Evolutionary conservation across 2,797 vertebrate species (phyloP).

Genomic region (Anas acuta): DNA sequence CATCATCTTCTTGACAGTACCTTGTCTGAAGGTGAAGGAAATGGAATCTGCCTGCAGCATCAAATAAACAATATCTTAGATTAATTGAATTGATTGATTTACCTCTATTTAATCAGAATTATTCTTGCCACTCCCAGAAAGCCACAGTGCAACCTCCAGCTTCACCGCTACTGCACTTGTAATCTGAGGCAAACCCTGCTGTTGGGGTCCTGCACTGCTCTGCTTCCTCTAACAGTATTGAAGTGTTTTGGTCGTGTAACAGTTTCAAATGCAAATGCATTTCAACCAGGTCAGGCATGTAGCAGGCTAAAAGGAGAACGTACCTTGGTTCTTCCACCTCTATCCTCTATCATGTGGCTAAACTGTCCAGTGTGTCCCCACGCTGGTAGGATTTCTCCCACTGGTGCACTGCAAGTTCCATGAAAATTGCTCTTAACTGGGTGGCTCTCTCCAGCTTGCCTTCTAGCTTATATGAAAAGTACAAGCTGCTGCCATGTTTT

Average conservation of each 20-base stretch:
- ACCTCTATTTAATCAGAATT: not conserved
- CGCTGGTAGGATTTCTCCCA: not conserved
- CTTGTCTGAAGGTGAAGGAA: not conserved
- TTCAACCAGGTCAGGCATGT: not conserved
- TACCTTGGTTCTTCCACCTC: not conserved
- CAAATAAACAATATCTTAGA: not conserved
- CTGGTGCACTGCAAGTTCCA: not conserved
- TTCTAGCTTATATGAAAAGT: not conserved
- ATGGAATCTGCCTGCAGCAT: not conserved
- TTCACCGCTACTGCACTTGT: not conserved
- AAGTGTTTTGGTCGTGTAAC: accelerated
- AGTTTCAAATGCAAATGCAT: not conserved
- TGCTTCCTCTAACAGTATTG: not conserved
- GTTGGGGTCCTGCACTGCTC: not conserved
- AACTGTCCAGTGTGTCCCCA: not conserved
- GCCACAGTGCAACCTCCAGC: not conserved
- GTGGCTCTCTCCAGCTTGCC: not conserved
- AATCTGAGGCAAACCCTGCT: not conserved
- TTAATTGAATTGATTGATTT: not conserved
- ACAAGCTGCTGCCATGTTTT: not conserved
- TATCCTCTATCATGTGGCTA: not conserved
- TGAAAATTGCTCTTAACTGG: not conserved
- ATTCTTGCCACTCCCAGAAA: not conserved
- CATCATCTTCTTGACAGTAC: not conserved
- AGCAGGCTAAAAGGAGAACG: not conserved